Conservation (phyloP, 2,888 invertebrate species). For the Phalangium opilio region DNA sequence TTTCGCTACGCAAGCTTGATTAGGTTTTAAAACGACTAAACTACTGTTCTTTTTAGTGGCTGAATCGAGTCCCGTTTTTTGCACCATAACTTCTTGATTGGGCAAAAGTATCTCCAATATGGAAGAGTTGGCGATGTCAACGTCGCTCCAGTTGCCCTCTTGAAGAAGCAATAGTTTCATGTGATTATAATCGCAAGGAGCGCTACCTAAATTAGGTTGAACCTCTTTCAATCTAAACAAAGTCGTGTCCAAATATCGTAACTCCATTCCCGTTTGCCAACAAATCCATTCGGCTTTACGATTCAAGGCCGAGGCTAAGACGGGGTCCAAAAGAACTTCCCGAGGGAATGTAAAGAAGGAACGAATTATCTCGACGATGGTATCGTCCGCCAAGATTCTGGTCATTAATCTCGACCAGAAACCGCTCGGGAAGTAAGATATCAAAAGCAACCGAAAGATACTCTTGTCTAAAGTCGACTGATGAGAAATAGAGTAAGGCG, state of each 20-base stretch:
- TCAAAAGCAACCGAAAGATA: slow-evolving; percentile 54
- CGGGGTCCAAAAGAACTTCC: slow-evolving; percentile 38
- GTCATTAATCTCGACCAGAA: slow-evolving; percentile 94
- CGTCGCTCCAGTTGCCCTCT: slow-evolving; percentile 71
- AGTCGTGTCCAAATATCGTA: slow-evolving; percentile 64
- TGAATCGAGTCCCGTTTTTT: slow-evolving; percentile 29
- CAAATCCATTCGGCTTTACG: slow-evolving; percentile 65
- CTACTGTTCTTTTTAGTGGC: slow-evolving; percentile 24
- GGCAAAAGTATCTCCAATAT: slow-evolving; percentile 75
- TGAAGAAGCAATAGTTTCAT: slow-evolving; percentile 41
- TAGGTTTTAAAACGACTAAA: slow-evolving; percentile 46
- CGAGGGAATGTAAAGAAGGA: slow-evolving; percentile 54
- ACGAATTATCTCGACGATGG: slow-evolving; percentile 60
- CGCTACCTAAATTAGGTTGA: slow-evolving; percentile 17
- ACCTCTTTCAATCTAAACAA: slow-evolving; percentile 44
- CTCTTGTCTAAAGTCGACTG: slow-evolving; percentile 15
- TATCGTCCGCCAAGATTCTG: slow-evolving; percentile 74
- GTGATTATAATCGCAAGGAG: slow-evolving; percentile 38
- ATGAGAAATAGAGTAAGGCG: slow-evolving; percentile 10
- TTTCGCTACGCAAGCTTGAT: slow-evolving; percentile 60
- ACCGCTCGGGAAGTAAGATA: slow-evolving; percentile 95
- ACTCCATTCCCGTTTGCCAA: slow-evolving; percentile 81
- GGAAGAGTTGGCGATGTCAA: slow-evolving; percentile 61
- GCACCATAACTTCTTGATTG: slow-evolving; percentile 45
- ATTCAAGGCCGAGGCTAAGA: slow-evolving; percentile 28